Evolutionary conservation across 2,113 vertebrate species (phyloP).

Genomic region (Grammomys dolichurus): DNA sequence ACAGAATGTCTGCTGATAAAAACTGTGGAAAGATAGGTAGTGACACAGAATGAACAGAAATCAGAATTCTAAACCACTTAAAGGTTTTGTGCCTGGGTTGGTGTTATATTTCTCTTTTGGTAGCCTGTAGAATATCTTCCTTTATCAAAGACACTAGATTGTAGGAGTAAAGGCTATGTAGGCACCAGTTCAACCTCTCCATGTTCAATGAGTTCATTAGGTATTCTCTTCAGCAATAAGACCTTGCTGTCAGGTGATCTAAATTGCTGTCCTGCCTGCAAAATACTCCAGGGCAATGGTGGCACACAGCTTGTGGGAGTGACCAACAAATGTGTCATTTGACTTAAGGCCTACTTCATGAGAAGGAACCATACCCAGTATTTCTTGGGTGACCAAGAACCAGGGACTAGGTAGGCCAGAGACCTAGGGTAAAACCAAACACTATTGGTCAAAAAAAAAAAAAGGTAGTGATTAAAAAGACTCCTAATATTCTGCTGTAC

Average conservation of each 20-base stretch:
- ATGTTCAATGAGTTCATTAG: background rate
- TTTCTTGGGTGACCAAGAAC: background rate
- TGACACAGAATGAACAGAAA: constrained; percentile 27
- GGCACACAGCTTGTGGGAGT: background rate
- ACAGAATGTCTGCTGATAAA: background rate
- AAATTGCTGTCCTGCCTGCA: background rate
- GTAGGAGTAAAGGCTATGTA: background rate
- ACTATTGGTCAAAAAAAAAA: background rate
- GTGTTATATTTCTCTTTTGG: background rate
- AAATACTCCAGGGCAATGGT: background rate
- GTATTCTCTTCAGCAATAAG: background rate
- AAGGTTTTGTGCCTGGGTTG: background rate
- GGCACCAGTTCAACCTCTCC: background rate
- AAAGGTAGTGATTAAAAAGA: background rate
- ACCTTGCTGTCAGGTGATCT: background rate
- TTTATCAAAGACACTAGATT: background rate
- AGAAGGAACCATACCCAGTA: background rate
- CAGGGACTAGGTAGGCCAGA: background rate
- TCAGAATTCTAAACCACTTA: background rate
- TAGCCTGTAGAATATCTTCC: background rate
- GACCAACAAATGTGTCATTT: background rate
- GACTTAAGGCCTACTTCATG: background rate
- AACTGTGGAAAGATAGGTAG: background rate
- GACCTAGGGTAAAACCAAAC: background rate
- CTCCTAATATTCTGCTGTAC: background rate